Base-by-base conservation (phyloP, 2,113 vertebrate species). In the Entelurus aequoreus region DNA sequence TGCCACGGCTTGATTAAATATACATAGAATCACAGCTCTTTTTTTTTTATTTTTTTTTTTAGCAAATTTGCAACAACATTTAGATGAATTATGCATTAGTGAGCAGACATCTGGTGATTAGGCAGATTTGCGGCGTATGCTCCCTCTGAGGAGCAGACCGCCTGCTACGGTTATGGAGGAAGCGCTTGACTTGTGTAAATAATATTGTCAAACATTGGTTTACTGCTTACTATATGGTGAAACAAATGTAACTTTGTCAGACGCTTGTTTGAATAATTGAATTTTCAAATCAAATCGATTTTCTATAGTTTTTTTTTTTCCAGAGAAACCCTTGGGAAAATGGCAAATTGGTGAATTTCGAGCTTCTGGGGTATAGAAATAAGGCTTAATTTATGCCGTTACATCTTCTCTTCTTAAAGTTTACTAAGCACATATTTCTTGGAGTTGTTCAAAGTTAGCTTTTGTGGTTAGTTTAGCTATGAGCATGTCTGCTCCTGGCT, bases 21-120 rank as follows among this genome's bases (percentile, higher is more conserved):
- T 89, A 86, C 72, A 91, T 89, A 79, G 72, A 84, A 85, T 79
- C 72, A 68, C 58, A 69, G 76, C 73, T 77, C 63, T 82, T 67
- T 84, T 85, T 76, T 64, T 28, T 28, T 28, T 28, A 2, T 28
- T 28, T 74, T 81, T 28, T 28, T 42, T 46, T 46, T 12, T 76
- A 54, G 71, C 71, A 79, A 82, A 82, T 69, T 68, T 60, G 71
- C 56, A 86, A 82, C 79, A 88, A 85, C 72, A 76, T 69, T 62
- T 60, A 71, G 63, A 84, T 90, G 77, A 81, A 89, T 89, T 85
- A 90, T 90, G 84, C 70, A 90, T 76, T 19, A 76, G 71, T 36
- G 47, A 71, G 74, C 44, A 63, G 59, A 74, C 84, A 79, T 80
- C 70, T 84, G 84, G 70, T 86, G 77, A 87, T 82, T 84, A 81